These are phyloP conservation scores for Euwallacea similis DNA, from an alignment of 1,140 invertebrate species.

Conservation along the genomic window DNA sequence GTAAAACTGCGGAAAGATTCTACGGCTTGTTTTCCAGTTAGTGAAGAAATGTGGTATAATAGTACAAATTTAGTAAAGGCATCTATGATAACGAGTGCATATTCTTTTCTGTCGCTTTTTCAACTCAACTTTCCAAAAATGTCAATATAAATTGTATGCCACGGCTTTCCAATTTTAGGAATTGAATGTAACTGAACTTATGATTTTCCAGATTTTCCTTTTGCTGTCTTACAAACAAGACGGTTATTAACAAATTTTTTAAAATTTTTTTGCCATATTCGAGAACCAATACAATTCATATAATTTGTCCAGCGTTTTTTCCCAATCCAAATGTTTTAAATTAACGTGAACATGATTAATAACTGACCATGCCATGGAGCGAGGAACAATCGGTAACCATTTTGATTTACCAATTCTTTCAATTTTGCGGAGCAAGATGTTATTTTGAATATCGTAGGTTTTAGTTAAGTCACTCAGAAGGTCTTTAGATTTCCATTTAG, in stretches of 20 bases:
- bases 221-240: conserved; percentile 44
- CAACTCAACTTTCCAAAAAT: not conserved
- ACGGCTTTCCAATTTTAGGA: conserved; percentile 18
- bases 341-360: conserved; percentile 38
- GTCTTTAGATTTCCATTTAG: conserved; percentile 13
- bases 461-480: not conserved
- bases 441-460: conserved; percentile 13
- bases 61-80: conserved; percentile 9
- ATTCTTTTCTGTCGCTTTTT: not conserved
- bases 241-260: conserved; percentile 46
- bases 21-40: not conserved
- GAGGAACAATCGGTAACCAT: conserved; percentile 40
- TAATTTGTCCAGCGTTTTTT: conserved; percentile 46
- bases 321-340: conserved; percentile 46
- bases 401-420: conserved; percentile 38
- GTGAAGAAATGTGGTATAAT: not conserved
- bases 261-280: conserved; percentile 44
- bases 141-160: conserved; percentile 24
- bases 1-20: conserved; percentile 1
- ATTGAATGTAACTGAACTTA: conserved; percentile 16
- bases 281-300: conserved; percentile 48
- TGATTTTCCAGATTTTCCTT: conserved; percentile 21
- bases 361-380: conserved; percentile 41
- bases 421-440: conserved; percentile 9
- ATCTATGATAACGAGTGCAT: conserved; percentile 8